These are phyloP conservation scores for Hepsetus odoe DNA, from an alignment of 2,113 vertebrate species.

Conservation along the genomic window DNA sequence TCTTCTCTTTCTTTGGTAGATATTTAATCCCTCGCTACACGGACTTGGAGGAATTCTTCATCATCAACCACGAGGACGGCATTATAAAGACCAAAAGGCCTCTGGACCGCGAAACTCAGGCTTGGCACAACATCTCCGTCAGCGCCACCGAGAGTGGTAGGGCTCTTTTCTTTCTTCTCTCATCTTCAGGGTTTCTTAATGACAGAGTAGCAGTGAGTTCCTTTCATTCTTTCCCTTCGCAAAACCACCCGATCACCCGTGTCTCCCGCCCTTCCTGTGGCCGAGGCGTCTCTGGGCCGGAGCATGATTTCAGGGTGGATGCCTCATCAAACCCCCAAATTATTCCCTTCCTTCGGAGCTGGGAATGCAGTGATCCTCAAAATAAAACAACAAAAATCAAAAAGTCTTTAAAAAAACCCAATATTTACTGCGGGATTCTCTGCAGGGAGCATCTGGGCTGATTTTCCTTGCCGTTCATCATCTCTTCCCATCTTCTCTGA, in stretches of 20 bases:
- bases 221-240: constrained; percentile 37
- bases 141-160: constrained; percentile 89
- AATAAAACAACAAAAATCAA: too few relatives aligned
- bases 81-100: constrained; percentile 89
- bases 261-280: constrained; percentile 52
- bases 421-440: constrained; percentile 35
- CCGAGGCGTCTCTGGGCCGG: constrained; percentile 28
- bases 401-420: too few relatives aligned
- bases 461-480: constrained; percentile 7
- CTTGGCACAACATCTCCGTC: constrained; percentile 97
- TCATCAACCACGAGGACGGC: constrained; percentile 87
- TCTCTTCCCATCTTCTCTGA: constrained; percentile 21
- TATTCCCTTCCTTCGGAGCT: constrained; percentile 32
- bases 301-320: constrained; percentile 41
- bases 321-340: constrained; percentile 45
- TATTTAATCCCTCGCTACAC: constrained; percentile 95
- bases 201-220: constrained; percentile 39
- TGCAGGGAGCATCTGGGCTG: not conserved
- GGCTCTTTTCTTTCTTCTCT: constrained; percentile 65
- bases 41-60: constrained; percentile 93
- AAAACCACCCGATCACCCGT: not conserved
- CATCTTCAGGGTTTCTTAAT: constrained; percentile 42
- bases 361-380: constrained; percentile 23
- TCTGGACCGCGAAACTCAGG: constrained; percentile 88
- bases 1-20: constrained; percentile 71